phyloP scores from a whole-genome alignment of 2,888 invertebrate species.

The Ornithoptera priamus region DNA sequence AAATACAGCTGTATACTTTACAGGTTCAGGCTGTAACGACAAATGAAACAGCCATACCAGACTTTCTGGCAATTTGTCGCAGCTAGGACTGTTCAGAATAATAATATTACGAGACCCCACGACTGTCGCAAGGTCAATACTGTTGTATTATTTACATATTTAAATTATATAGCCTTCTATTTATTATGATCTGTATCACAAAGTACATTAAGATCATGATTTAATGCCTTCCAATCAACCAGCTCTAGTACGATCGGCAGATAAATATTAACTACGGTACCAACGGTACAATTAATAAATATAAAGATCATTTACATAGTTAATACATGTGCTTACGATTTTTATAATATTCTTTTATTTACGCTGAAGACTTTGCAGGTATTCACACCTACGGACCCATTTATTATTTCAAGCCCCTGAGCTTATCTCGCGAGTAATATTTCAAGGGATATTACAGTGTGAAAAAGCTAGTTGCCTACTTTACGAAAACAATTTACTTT shows the following conservation, averaged over 20 bases:
- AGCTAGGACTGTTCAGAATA: slow-evolving; percentile 19
- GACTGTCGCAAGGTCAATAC: slow-evolving; percentile 12
- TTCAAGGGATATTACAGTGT: slow-evolving; percentile 23
- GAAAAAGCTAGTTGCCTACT: slow-evolving; percentile 26
- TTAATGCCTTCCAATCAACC: background rate
- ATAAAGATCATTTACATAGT: too few species aligned
- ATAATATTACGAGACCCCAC: slow-evolving; percentile 25
- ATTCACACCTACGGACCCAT: slow-evolving; percentile 25
- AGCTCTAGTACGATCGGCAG: too few species aligned
- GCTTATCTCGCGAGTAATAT: slow-evolving; percentile 22
- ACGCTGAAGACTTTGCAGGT: slow-evolving; percentile 2
- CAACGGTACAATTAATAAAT: too few species aligned
- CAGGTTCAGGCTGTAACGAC: slow-evolving; percentile 15
- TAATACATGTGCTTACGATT: background rate
- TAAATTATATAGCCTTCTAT: slow-evolving; percentile 3
- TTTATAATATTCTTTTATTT: slow-evolving; percentile 6
- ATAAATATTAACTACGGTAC: too few species aligned
- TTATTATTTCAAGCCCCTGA: slow-evolving; percentile 25
- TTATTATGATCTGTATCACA: background rate
- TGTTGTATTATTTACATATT: slow-evolving; percentile 23
- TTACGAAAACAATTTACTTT: slow-evolving; percentile 22
- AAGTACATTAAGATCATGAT: background rate
- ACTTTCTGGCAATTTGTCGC: slow-evolving; percentile 26
- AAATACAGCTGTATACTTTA: background rate
- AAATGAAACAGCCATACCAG: slow-evolving; percentile 8